phyloP scores from a whole-genome alignment of 2,797 vertebrate species.

The Siniperca obscura region DNA sequence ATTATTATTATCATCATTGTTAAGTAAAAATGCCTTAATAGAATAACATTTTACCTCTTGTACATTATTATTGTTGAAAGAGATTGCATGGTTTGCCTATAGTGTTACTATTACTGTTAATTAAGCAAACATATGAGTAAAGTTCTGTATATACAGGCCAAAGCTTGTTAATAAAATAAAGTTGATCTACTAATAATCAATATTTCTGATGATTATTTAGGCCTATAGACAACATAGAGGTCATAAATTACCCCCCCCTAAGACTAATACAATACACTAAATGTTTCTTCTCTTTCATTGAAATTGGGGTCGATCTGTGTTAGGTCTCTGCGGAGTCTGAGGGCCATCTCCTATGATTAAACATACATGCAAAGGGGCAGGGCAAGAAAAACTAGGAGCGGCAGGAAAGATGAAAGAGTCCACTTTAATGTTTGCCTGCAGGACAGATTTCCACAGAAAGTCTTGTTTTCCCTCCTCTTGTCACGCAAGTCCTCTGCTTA shows the following conservation, averaged over 20 bases:
- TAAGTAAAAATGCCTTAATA: neutral
- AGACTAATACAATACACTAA: no score
- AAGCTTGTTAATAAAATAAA: neutral
- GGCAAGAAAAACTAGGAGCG: slow-evolving; percentile 60
- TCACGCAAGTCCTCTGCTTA: slow-evolving; percentile 32
- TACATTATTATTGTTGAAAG: neutral
- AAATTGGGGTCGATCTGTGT: neutral
- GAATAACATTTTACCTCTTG: neutral
- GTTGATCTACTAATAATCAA: neutral
- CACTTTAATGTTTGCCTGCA: slow-evolving; percentile 32
- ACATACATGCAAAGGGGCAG: slow-evolving; percentile 71
- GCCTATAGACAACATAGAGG: neutral
- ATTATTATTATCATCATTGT: no score
- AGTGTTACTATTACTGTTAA: neutral
- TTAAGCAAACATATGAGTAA: neutral
- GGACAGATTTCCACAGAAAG: slow-evolving; percentile 34
- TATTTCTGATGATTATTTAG: neutral
- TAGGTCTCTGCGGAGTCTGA: slow-evolving; percentile 34
- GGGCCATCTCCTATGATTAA: slow-evolving; percentile 79
- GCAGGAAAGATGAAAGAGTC: slow-evolving; percentile 74
- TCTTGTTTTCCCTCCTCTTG: slow-evolving; percentile 38
- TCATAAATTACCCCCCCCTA: no score
- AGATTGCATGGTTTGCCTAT: neutral
- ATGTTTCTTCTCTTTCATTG: neutral
- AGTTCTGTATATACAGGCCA: neutral